A percentile compares a stretch with the other conserved stretches of the same genome.
Evolutionary conservation across 2,888 invertebrate species (phyloP).

Genomic region (Craniophora ligustri): DNA sequence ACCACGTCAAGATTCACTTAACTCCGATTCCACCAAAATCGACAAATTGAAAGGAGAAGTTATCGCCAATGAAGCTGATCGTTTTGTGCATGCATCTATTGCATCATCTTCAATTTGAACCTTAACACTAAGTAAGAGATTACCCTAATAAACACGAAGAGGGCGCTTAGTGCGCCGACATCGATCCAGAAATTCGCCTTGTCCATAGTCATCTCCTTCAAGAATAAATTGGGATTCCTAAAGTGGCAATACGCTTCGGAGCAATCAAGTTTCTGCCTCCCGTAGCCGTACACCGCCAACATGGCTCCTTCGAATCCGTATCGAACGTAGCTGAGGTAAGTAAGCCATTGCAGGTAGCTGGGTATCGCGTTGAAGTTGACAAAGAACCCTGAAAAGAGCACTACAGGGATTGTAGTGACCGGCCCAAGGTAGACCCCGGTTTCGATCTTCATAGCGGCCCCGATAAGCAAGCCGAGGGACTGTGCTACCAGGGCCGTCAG

Average conservation of each 20-base stretch:
- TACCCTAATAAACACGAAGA: constrained; percentile 93
- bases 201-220: constrained; percentile 95
- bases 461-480: constrained; percentile 96
- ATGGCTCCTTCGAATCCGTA: constrained; percentile 98
- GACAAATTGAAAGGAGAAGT: constrained; percentile 42
- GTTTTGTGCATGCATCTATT: constrained; percentile 74
- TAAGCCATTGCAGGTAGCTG: constrained; percentile 95
- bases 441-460: constrained; percentile 96
- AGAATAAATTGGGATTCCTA: constrained; percentile 93
- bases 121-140: constrained; percentile 95
- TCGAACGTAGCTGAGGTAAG: constrained; percentile 95
- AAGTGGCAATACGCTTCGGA: constrained; percentile 95
- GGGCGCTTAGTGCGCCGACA: constrained; percentile 93
- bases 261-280: constrained; percentile 94
- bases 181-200: constrained; percentile 94
- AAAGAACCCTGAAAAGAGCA: constrained; percentile 98
- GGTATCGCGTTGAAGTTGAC: constrained; percentile 97
- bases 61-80: constrained; percentile 53
- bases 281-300: constrained; percentile 96
- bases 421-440: constrained; percentile 94
- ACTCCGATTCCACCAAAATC: constrained; percentile 55
- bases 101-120: constrained; percentile 91
- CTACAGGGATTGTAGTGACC: constrained; percentile 96
- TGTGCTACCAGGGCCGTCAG: constrained; percentile 97
- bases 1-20: constrained; percentile 34